phyloP scores from a whole-genome alignment of 1,140 invertebrate genomes.

The Drosophila trapezifrons region DNA sequence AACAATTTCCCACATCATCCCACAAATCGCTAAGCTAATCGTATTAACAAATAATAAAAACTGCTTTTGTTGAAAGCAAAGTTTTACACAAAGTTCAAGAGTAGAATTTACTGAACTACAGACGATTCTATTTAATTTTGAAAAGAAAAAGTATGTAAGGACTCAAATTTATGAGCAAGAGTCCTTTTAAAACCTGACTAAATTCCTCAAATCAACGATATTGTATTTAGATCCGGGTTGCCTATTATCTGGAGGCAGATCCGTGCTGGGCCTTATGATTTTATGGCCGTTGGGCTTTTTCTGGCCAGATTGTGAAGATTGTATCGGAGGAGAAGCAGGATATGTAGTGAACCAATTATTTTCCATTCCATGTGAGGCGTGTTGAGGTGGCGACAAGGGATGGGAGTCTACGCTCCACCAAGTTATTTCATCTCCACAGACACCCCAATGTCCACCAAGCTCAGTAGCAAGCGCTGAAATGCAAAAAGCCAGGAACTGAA shows the following conservation, averaged over 20 bases:
- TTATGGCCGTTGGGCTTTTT: too few species aligned
- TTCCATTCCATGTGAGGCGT: not conserved
- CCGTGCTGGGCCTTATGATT: too few species aligned
- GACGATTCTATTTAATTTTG: too few species aligned
- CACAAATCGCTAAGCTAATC: conserved; percentile 51
- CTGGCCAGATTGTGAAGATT: too few species aligned
- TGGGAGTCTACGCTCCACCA: not conserved
- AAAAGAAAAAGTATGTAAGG: too few species aligned
- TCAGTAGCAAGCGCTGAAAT: not conserved
- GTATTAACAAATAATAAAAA: conserved; percentile 57
- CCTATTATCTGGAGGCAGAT: too few species aligned
- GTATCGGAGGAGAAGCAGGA: not conserved
- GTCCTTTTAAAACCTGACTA: too few species aligned
- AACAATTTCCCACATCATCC: conserved; percentile 24
- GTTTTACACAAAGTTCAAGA: conserved; percentile 58
- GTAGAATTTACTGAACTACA: not conserved
- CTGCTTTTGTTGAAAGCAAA: conserved; percentile 62
- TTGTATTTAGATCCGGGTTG: too few species aligned
- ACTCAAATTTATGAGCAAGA: too few species aligned
- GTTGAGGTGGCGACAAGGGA: not conserved
- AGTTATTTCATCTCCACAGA: not conserved
- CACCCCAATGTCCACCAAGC: not conserved
- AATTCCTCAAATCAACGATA: too few species aligned
- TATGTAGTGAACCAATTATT: conserved; percentile 3
- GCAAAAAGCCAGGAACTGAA: too few species aligned